Evolutionary conservation across 2,888 invertebrate species (phyloP), one percentile per base, ranked within the genome.

Genomic region (Tricholauxania praeusta): DNA sequence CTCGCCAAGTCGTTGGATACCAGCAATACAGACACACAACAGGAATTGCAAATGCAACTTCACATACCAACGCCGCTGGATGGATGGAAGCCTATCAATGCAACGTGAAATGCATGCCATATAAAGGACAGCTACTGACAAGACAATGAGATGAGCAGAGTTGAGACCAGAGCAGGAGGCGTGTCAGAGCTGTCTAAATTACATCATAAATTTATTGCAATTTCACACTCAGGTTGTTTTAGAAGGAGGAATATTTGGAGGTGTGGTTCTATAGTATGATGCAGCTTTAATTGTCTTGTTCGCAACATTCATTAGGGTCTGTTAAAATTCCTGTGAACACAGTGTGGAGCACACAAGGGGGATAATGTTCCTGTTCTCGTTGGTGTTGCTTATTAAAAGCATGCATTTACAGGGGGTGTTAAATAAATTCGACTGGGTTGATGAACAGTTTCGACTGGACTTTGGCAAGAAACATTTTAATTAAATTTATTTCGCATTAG

Each of bases 401-500:
- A 39, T 39, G 32, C 39, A 39, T 60, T 22, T n/a, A 28, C 12
- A 1, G 49, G 12, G 48, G 7, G 19, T 19, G 19, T 63, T 14
- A 47, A 19, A 63, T 48, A 12, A 15, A n/a, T n/a, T 47, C 17
- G 7, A 17, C 19, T 7, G n/a, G 60, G 19, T 6, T 14, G 19
- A 39, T 14, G n/a, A 3, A n/a, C 39, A n/a, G 62, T 17, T 47
- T 39, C 17, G 39, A 17, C n/a, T 39, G 22, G 59, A 32, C 15
- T 59, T 19, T 10, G 15, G 70, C 71, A 72, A 70, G 74, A 75
- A 76, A 74, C 64, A 76, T 75, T 77, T 77, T 76, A 76, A 77
- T 77, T 77, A 77, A 77, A 77, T 76, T 74, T 77, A 77, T 76
- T 74, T 75, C 76, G 77, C 77, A 77, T 77, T 75, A 74, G 74